phyloP scores from a whole-genome alignment of 2,888 invertebrate genomes.

The Lycophotia porphyrea region DNA sequence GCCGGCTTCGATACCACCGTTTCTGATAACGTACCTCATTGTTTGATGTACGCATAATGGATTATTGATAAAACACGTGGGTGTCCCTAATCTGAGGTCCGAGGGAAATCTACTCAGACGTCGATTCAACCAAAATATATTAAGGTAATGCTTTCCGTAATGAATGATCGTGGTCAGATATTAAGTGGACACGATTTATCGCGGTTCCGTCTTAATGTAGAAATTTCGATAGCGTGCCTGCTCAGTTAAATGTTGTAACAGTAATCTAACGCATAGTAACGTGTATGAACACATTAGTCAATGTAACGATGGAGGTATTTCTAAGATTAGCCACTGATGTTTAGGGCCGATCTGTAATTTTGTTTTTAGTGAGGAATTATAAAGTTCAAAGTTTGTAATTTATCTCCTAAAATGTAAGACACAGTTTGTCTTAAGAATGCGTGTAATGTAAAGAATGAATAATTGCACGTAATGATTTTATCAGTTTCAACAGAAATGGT shows the following conservation, averaged over 20 bases:
- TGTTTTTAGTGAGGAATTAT: constrained; percentile 73
- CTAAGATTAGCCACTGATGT: constrained; percentile 79
- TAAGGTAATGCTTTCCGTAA: constrained; percentile 80
- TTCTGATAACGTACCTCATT: constrained; percentile 87
- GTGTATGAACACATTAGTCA: constrained; percentile 85
- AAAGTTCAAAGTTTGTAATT: constrained; percentile 82
- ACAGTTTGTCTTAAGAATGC: constrained; percentile 54
- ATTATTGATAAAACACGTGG: constrained; percentile 90
- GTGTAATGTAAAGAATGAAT: constrained; percentile 65
- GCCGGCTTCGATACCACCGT: constrained; percentile 78
- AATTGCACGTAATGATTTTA: constrained; percentile 69
- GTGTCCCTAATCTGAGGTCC: constrained; percentile 86
- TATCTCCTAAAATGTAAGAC: constrained; percentile 73
- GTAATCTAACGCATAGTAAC: constrained; percentile 78
- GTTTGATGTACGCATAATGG: constrained; percentile 89
- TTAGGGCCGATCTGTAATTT: constrained; percentile 77
- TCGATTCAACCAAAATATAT: constrained; percentile 82
- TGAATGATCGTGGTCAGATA: constrained; percentile 86
- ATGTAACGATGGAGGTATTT: constrained; percentile 78
- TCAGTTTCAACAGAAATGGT: constrained; percentile 63
- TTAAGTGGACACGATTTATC: constrained; percentile 87
- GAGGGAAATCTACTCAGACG: constrained; percentile 81
- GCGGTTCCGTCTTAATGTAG: constrained; percentile 81
- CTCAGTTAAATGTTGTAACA: constrained; percentile 83
- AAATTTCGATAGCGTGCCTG: constrained; percentile 82